Base-by-base conservation (phyloP, 2,797 vertebrate genomes). In the Eleutherodactylus coqui region DNA sequence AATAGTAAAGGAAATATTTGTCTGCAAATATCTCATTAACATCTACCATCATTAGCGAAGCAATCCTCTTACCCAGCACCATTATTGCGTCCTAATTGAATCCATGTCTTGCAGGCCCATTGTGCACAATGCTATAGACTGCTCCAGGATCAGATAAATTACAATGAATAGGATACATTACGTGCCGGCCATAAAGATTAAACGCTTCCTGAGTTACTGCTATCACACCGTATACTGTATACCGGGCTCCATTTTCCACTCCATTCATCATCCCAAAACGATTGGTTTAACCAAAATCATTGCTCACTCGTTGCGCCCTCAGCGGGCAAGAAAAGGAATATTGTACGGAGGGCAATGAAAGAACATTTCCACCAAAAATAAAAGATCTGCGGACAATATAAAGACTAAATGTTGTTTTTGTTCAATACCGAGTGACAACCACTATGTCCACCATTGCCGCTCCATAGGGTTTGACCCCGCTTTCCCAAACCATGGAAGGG, bases 81-180 rank as follows among this genome's bases (percentile, higher is more conserved):
- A 70, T 76, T 6, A n/a, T 17, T 1, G 34, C 58, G 38, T 36
- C 64, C 53, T 79, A 85, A 79, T 79, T 53, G 29, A 85, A 85
- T 79, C 51, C 21, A 19, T 58, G 36, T 79, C 36, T 29, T 34
- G 14, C 47, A 27, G 67, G 34, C 27, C 64, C 49, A 34, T 70
- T 79, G 76, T 79, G 76, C 34, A 19, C 62, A 27, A 72, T 85
- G 36, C 45, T 43, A 55, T 29, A 69, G n/a, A 43, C 2, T 45
- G 75, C 62, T 79, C 32, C 36, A 53, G 29, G 58, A 78, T 84
- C 78, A 86, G 78, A 86, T 81, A 75, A 86, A 75, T 86, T 6
- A 81, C 70, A 75, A 21, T 34, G 85, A 86, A 75, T 80, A 62
- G 51, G 77, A 73, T 73, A 41, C 72, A 62, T 80, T 60, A 77